Evolutionary conservation across 1,140 invertebrate genomes (phyloP).

Genomic region (Listronotus bonariensis): DNA sequence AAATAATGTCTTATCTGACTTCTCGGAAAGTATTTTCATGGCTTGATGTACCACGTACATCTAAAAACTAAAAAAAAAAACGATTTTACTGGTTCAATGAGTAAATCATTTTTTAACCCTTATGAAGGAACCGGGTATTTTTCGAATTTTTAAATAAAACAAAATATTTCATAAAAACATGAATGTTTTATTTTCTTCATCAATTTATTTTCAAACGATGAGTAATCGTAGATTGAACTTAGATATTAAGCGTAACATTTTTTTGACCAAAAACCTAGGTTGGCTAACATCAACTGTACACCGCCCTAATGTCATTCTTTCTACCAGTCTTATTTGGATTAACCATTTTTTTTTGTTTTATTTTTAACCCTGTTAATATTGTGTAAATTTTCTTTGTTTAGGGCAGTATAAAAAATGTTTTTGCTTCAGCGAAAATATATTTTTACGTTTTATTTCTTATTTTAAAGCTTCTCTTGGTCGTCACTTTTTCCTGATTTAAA

Average conservation of each 20-base stretch:
- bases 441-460: too few species aligned
- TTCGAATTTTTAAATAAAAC: slow-evolving; percentile 6
- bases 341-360: slow-evolving; percentile 40
- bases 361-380: slow-evolving; percentile 49
- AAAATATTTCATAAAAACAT: slow-evolving; percentile 45
- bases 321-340: slow-evolving; percentile 51
- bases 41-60: too few species aligned
- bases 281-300: slow-evolving; percentile 47
- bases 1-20: too few species aligned
- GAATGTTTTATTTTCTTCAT: slow-evolving; percentile 43
- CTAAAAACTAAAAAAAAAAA: too few species aligned
- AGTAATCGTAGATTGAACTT: slow-evolving; percentile 50
- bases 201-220: slow-evolving; percentile 51
- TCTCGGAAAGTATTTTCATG: too few species aligned
- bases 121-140: too few species aligned
- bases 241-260: slow-evolving; percentile 37
- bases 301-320: slow-evolving; percentile 50
- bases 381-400: slow-evolving; percentile 4
- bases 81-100: too few species aligned
- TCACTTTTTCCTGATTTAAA: too few species aligned
- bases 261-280: slow-evolving; percentile 25
- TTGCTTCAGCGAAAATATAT: too few species aligned
- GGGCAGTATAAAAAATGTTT: slow-evolving; percentile 1
- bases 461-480: too few species aligned
- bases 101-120: too few species aligned